Conservation (phyloP, 2,113 vertebrate genomes). For the Rhipidura dahli region DNA sequence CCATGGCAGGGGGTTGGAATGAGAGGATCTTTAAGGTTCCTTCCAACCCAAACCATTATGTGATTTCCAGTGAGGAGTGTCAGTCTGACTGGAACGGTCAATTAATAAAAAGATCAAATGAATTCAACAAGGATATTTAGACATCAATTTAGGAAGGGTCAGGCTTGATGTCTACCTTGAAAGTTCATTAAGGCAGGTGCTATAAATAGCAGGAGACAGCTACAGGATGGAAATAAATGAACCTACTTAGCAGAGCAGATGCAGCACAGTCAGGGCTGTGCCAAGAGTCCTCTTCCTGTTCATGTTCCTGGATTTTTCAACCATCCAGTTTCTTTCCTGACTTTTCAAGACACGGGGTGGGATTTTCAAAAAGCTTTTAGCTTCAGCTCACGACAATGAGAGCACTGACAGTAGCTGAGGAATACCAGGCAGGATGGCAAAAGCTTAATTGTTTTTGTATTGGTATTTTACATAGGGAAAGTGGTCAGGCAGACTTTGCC, state of each 20-base stretch:
- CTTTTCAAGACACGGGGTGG: neutral
- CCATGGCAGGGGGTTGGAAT: neutral
- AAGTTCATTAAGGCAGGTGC: neutral
- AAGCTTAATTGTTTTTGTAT: neutral
- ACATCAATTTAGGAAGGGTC: neutral
- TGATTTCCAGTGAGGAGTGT: neutral
- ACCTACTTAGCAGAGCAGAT: neutral
- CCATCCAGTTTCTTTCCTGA: neutral
- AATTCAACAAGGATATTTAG: neutral
- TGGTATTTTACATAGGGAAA: neutral
- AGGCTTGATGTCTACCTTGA: neutral
- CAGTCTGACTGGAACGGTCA: neutral
- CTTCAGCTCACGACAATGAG: neutral
- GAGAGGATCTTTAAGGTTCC: neutral
- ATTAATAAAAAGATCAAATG: neutral
- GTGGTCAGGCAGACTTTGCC: neutral
- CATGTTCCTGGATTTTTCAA: neutral
- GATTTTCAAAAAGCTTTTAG: neutral
- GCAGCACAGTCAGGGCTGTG: neutral
- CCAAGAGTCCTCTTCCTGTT: neutral
- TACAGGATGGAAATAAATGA: neutral
- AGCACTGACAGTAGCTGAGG: neutral
- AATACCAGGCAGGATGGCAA: neutral
- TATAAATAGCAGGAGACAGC: slow-evolving; percentile 3
- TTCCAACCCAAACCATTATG: neutral